These are phyloP conservation scores for Linnaemya vulpina DNA, from an alignment of 2,888 invertebrate genomes.

Conservation along the genomic window DNA sequence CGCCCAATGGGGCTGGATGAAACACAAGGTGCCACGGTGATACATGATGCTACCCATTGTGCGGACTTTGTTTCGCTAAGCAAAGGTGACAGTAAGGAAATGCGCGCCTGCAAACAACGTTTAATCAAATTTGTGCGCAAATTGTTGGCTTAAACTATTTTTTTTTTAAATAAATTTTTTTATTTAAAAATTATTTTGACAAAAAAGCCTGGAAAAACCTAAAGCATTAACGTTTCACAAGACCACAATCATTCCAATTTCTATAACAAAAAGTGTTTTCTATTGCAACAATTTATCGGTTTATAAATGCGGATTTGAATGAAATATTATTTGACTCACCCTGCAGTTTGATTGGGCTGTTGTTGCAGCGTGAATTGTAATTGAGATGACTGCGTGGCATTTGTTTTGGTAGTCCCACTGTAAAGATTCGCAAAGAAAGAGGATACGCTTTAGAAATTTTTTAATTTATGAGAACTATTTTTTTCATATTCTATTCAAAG, in stretches of 20 bases:
- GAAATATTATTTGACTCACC: neutral
- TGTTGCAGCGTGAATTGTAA: neutral
- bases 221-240: too few species aligned
- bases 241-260: too few species aligned
- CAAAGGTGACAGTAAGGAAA: constrained; percentile 75
- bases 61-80: constrained; percentile 79
- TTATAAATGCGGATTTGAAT: too few species aligned
- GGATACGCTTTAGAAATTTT: constrained; percentile 1
- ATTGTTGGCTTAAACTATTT: constrained; percentile 76
- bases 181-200: too few species aligned
- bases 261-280: too few species aligned
- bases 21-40: constrained; percentile 76
- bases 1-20: constrained; percentile 83
- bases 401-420: neutral
- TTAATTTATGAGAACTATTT: too few species aligned
- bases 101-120: constrained; percentile 79
- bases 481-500: neutral
- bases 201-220: too few species aligned
- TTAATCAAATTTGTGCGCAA: constrained; percentile 77
- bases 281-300: too few species aligned
- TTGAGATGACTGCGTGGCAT: neutral
- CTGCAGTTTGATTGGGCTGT: neutral
- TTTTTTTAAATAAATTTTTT: too few species aligned
- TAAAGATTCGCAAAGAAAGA: too few species aligned
- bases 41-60: constrained; percentile 79